Evolutionary conservation across 2,888 invertebrate genomes (phyloP).

Genomic region (Dascillus cervinus): DNA sequence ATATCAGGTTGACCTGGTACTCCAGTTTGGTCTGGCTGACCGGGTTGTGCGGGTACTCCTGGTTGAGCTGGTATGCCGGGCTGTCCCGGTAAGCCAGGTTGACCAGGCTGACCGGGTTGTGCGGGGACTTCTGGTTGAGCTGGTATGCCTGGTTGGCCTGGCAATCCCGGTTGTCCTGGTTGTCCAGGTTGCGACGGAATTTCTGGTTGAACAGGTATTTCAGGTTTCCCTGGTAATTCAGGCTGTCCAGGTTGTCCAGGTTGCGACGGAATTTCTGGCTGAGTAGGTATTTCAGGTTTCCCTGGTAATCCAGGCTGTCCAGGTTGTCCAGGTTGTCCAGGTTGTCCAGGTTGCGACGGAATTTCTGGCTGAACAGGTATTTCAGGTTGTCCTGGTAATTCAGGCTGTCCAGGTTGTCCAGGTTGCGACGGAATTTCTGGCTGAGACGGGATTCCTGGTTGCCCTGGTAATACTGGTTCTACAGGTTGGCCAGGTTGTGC

Average conservation of each 20-base stretch:
- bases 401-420: conserved; percentile 8
- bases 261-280: conserved; percentile 12
- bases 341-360: conserved; percentile 15
- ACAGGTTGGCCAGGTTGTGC: conserved; percentile 40
- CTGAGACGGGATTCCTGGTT: conserved; percentile 9
- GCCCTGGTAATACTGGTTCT: conserved; percentile 47
- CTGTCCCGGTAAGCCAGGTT: too few relatives aligned
- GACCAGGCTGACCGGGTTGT: conserved; percentile 10
- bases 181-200: too few relatives aligned
- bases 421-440: conserved; percentile 27
- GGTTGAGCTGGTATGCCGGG: conserved; percentile 9
- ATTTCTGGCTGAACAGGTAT: conserved; percentile 25
- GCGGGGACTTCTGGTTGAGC: too few relatives aligned
- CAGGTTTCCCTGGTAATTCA: conserved; percentile 3
- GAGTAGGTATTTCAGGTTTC: conserved; percentile 8
- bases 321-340: conserved; percentile 14
- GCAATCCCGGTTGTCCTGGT: too few relatives aligned
- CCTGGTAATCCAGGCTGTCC: conserved; percentile 12
- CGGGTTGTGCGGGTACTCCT: conserved; percentile 12
- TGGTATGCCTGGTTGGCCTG: too few relatives aligned
- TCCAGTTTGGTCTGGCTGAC: conserved; percentile 32
- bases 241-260: conserved; percentile 17
- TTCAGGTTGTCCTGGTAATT: conserved; percentile 10
- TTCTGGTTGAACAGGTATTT: neutral
- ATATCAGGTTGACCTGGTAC: conserved; percentile 21